Evolutionary conservation across 2,113 vertebrate species (phyloP).

Genomic region (Pseudorectes ferrugineus): DNA sequence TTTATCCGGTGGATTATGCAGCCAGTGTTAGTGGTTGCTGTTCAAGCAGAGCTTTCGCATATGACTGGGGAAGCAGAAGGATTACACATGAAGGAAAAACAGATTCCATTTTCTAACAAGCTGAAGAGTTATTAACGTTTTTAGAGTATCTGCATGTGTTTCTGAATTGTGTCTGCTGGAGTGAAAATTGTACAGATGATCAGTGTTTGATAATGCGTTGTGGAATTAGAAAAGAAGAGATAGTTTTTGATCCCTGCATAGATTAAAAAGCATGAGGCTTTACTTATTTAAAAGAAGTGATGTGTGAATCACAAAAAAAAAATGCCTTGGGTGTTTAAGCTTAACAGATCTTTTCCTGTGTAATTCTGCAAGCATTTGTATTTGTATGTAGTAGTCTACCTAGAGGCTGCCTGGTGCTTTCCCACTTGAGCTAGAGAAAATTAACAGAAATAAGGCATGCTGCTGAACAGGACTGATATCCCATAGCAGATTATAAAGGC

Average conservation of each 20-base stretch:
- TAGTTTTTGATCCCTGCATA: neutral
- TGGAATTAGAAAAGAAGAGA: neutral
- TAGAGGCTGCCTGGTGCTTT: neutral
- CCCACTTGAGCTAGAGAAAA: neutral
- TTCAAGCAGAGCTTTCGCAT: neutral
- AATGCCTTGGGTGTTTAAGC: neutral
- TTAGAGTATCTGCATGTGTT: neutral
- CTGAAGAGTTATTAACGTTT: neutral
- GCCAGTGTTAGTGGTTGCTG: neutral
- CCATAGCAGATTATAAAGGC: neutral
- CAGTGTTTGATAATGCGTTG: neutral
- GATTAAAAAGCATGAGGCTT: neutral
- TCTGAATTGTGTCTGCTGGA: neutral
- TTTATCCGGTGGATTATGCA: neutral
- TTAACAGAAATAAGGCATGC: neutral
- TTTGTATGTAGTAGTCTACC: neutral
- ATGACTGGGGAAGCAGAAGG: neutral
- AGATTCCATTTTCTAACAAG: neutral
- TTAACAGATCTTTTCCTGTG: neutral
- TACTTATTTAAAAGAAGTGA: neutral
- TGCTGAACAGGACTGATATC: neutral
- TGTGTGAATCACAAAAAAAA: neutral
- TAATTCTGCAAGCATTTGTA: neutral
- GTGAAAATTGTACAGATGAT: neutral
- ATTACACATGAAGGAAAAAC: fast-evolving